phyloP scores from a whole-genome alignment of 2,888 invertebrate species.

The Dicycla oo region DNA sequence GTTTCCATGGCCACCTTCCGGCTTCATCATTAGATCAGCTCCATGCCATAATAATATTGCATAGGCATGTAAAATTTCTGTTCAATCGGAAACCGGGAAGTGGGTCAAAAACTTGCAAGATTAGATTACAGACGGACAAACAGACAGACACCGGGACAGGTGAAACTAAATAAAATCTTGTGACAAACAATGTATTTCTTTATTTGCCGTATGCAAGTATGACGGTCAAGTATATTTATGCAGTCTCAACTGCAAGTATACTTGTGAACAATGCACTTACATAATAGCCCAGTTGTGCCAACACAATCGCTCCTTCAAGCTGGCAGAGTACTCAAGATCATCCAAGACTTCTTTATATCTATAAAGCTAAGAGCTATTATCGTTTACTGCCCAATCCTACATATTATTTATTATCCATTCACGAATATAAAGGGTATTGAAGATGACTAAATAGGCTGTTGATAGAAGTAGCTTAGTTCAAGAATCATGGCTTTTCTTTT shows the following conservation, averaged over 20 bases:
- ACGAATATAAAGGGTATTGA: not conserved
- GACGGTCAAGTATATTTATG: constrained; percentile 42
- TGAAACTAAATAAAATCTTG: too few species aligned
- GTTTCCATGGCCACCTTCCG: too few species aligned
- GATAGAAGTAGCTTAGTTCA: not conserved
- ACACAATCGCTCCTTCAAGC: constrained; percentile 8
- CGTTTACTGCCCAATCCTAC: not conserved
- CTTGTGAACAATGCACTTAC: constrained; percentile 18
- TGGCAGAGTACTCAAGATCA: not conserved
- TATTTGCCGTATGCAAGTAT: constrained; percentile 15
- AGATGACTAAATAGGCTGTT: too few species aligned
- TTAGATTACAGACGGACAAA: too few species aligned
- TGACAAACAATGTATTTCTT: constrained; percentile 21
- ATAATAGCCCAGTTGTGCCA: constrained; percentile 8
- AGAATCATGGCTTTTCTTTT: not conserved
- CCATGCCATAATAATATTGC: too few species aligned
- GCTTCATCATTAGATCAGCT: too few species aligned
- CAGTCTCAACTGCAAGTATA: constrained; percentile 7
- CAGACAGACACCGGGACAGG: too few species aligned
- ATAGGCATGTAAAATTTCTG: too few species aligned
- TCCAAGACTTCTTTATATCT: not conserved
- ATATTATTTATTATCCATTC: not conserved
- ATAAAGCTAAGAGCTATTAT: not conserved
- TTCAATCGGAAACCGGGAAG: too few species aligned
- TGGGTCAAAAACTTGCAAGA: too few species aligned